Conservation (phyloP, 1,140 invertebrate genomes). For the Agrypnia vestita region DNA sequence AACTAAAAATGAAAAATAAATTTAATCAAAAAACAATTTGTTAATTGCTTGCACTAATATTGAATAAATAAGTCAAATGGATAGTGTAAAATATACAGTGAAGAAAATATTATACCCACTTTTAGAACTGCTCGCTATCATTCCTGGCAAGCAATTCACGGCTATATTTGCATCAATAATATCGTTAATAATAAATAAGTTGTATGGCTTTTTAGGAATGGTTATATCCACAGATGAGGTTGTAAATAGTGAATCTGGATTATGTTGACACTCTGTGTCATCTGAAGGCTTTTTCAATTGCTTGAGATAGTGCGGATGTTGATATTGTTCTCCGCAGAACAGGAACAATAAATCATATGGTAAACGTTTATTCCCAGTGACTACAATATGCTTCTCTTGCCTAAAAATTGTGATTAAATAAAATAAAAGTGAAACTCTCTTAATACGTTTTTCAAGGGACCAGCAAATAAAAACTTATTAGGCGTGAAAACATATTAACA, state of each 20-base stretch:
- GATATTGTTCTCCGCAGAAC: conserved; percentile 76
- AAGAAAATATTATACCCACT: conserved; percentile 23
- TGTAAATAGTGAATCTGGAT: background rate
- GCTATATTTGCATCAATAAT: conserved; percentile 70
- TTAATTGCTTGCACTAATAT: too few relatives aligned
- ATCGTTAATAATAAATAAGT: conserved; percentile 76
- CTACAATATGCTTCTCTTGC: conserved; percentile 73
- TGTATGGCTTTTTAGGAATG: conserved; percentile 68
- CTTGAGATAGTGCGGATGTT: conserved; percentile 70
- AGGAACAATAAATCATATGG: conserved; percentile 78
- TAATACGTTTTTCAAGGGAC: too few relatives aligned
- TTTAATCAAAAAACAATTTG: too few relatives aligned
- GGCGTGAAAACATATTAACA: too few relatives aligned
- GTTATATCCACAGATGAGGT: conserved; percentile 38
- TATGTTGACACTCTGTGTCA: background rate
- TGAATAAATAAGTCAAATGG: too few relatives aligned
- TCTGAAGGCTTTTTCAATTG: conserved; percentile 52
- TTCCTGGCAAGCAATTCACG: conserved; percentile 67
- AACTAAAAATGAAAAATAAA: too few relatives aligned
- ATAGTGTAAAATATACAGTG: too few relatives aligned
- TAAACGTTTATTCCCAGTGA: conserved; percentile 72
- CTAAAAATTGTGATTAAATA: conserved; percentile 63
- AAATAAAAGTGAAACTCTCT: too few relatives aligned
- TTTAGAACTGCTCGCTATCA: conserved; percentile 66
- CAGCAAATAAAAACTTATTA: too few relatives aligned